These are phyloP conservation scores for Meles meles DNA, from an alignment of 2,113 vertebrate genomes.

Conservation along the genomic window DNA sequence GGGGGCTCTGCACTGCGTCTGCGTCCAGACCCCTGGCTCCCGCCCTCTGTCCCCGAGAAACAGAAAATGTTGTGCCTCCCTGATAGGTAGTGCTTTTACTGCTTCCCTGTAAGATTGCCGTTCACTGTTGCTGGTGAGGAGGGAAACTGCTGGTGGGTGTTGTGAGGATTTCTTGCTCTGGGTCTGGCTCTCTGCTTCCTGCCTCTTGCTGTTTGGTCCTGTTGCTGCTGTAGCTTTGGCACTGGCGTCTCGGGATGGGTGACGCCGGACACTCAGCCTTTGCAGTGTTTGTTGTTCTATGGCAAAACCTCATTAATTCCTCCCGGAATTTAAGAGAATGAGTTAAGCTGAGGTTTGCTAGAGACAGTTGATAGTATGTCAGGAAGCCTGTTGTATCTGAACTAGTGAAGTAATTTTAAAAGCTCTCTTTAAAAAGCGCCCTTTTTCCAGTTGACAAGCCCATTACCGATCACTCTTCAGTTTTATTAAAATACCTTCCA, in stretches of 20 bases:
- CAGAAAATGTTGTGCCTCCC: background rate
- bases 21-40: background rate
- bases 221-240: background rate
- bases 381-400: background rate
- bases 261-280: background rate
- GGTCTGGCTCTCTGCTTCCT: background rate
- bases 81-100: background rate
- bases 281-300: constrained; percentile 37
- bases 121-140: background rate
- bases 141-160: background rate
- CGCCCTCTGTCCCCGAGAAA: background rate
- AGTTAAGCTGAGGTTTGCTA: constrained; percentile 26
- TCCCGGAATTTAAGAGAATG: constrained; percentile 26
- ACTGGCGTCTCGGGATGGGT: background rate
- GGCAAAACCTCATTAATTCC: constrained; percentile 56
- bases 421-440: background rate
- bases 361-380: background rate
- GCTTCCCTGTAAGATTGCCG: background rate
- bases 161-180: background rate
- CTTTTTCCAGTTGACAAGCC: background rate
- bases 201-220: background rate
- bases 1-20: background rate
- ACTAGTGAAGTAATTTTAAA: background rate
- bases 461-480: background rate
- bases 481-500: background rate